A percentile compares a stretch with the other conserved stretches of the same genome.
These are phyloP conservation scores for Sebastes trivittatus DNA, from an alignment of 2,797 vertebrate genomes.

Conservation along the genomic window DNA sequence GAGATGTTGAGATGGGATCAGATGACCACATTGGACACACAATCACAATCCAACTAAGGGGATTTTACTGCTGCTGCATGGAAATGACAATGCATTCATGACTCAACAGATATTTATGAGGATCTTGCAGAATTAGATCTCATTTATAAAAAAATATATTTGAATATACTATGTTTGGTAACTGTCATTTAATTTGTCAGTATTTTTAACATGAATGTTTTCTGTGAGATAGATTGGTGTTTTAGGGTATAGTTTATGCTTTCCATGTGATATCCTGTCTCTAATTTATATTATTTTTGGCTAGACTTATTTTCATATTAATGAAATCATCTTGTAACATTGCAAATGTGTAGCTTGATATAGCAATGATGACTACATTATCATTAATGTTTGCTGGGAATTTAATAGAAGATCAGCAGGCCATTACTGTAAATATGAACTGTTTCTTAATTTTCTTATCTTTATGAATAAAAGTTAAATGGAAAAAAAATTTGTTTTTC, in stretches of 20 bases:
- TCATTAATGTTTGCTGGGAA: constrained; percentile 16
- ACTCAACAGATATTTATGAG: constrained; percentile 60
- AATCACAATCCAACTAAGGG: constrained; percentile 12
- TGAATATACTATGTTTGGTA: constrained; percentile 38
- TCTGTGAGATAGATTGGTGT: constrained; percentile 3
- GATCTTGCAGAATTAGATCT: constrained; percentile 44
- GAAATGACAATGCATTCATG: constrained; percentile 35
- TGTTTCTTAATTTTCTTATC: constrained; percentile 57
- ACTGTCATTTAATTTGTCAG: constrained; percentile 44
- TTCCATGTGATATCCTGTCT: constrained; percentile 23
- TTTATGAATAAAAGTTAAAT: constrained; percentile 67
- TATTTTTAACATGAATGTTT: constrained; percentile 38
- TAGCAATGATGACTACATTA: constrained; percentile 20
- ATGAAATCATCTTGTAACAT: constrained; percentile 41
- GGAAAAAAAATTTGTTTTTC: neutral
- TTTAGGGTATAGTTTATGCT: constrained; percentile 29
- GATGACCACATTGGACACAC: constrained; percentile 29
- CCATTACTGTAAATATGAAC: constrained; percentile 68
- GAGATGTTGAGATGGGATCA: neutral
- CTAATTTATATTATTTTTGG: constrained; percentile 60
- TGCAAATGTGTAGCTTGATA: constrained; percentile 25
- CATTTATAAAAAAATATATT: constrained; percentile 18
- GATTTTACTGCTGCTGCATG: constrained; percentile 38
- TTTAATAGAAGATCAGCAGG: constrained; percentile 19
- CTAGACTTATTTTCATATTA: constrained; percentile 47